These are phyloP conservation scores for Antennarius striatus DNA, from an alignment of 2,113 vertebrate species.

Conservation along the genomic window DNA sequence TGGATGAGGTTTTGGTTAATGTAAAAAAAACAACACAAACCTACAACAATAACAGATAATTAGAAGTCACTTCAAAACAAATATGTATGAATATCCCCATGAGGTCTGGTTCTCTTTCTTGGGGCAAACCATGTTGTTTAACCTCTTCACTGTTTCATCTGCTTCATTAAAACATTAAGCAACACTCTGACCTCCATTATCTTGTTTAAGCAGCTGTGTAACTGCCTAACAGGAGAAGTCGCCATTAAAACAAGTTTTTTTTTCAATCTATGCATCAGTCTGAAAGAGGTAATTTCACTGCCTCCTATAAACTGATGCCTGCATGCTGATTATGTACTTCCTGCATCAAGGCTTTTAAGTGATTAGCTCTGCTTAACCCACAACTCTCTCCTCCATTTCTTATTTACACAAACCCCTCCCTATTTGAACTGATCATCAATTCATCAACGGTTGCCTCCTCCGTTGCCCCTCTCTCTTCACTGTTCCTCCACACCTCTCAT, in stretches of 20 bases:
- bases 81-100: background rate
- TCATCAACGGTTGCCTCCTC: slow-evolving; percentile 33
- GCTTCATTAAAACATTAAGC: background rate
- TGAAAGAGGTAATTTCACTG: slow-evolving; percentile 22
- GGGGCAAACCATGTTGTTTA: background rate
- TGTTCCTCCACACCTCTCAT: slow-evolving; percentile 10
- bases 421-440: slow-evolving; percentile 33
- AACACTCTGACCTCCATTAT: background rate
- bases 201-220: background rate
- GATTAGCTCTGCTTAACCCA: slow-evolving; percentile 55
- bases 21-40: too few species aligned
- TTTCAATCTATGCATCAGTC: background rate
- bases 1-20: too few species aligned
- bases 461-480: background rate
- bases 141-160: background rate
- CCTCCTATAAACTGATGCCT: slow-evolving; percentile 43
- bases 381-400: slow-evolving; percentile 33
- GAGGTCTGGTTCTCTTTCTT: background rate
- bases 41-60: too few species aligned
- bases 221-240: background rate
- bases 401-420: slow-evolving; percentile 50
- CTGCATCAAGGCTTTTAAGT: slow-evolving; percentile 69
- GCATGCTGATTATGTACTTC: slow-evolving; percentile 64
- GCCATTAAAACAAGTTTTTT: background rate
- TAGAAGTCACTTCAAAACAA: too few species aligned